A percentile compares a stretch with the other conserved stretches of the same genome.
Conservation (phyloP, 2,113 vertebrate genomes). For the Cephalophus harveyi region DNA sequence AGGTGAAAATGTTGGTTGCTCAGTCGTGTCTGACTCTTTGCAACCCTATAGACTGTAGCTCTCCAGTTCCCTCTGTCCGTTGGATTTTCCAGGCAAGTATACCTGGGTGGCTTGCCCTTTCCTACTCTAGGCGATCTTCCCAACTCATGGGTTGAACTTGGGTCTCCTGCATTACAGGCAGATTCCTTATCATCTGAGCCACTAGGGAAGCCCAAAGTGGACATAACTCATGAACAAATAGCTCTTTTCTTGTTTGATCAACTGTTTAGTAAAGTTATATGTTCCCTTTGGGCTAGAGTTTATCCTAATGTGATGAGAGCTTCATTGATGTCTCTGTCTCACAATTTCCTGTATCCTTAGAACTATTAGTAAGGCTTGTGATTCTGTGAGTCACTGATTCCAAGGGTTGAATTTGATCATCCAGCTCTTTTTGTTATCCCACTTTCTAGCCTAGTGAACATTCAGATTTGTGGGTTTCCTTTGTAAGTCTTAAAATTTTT, state of each 20-base stretch:
- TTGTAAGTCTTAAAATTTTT: background rate
- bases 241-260: background rate
- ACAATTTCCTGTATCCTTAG: background rate
- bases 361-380: background rate
- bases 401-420: background rate
- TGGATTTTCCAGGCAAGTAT: background rate
- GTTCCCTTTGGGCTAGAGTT: background rate
- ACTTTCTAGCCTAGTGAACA: background rate
- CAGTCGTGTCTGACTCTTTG: background rate
- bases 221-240: background rate
- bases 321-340: background rate
- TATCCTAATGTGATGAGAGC: background rate
- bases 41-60: background rate
- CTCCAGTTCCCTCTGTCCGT: background rate
- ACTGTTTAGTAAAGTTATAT: background rate
- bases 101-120: background rate
- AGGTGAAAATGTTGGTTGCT: background rate
- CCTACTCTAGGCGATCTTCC: background rate
- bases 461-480: background rate
- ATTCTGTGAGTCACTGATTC: background rate
- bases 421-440: background rate
- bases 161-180: background rate
- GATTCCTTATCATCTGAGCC: background rate
- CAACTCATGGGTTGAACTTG: background rate
- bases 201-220: background rate